A percentile compares a stretch with the other conserved stretches of the same genome.
Evolutionary conservation across 1,140 invertebrate genomes (phyloP).

Genomic region (Drepana arcuata): DNA sequence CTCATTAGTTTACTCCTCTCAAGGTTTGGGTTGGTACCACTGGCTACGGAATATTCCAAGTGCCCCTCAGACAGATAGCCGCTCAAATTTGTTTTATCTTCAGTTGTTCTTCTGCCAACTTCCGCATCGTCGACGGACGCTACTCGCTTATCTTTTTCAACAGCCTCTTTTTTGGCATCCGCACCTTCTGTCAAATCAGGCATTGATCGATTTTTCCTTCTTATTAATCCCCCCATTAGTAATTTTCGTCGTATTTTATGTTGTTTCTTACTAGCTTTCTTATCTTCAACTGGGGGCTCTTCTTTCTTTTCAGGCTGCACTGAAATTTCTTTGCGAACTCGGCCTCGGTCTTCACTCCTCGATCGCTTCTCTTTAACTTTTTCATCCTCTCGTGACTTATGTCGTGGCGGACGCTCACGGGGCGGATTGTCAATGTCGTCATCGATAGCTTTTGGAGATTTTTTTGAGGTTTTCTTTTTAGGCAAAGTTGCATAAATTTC

Average conservation of each 20-base stretch:
- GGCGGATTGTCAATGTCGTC: constrained; percentile 79
- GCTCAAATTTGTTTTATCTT: constrained; percentile 76
- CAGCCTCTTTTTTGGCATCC: constrained; percentile 60
- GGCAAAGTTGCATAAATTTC: constrained; percentile 93
- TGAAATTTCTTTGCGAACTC: constrained; percentile 79
- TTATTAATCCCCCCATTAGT: constrained; percentile 90
- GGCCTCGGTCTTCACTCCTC: constrained; percentile 86
- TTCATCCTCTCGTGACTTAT: constrained; percentile 80
- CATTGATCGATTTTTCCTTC: constrained; percentile 91
- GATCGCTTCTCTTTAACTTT: constrained; percentile 85
- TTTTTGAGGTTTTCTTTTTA: constrained; percentile 85
- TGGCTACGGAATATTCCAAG: constrained; percentile 77
- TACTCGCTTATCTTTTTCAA: constrained; percentile 57
- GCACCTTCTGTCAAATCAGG: constrained; percentile 87
- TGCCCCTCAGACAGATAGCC: constrained; percentile 91
- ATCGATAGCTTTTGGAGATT: constrained; percentile 76
- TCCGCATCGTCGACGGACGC: constrained; percentile 82
- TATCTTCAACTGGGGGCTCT: constrained; percentile 76
- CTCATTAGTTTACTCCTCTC: constrained; percentile 90
- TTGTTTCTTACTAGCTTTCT: constrained; percentile 88
- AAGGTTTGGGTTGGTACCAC: constrained; percentile 83
- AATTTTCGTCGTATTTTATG: constrained; percentile 91
- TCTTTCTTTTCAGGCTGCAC: constrained; percentile 76
- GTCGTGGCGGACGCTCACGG: constrained; percentile 76
- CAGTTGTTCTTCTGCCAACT: constrained; percentile 75